A percentile compares a stretch with the other conserved stretches of the same genome.
Evolutionary conservation across 2,888 invertebrate species (phyloP).

Genomic region (Eugnorisma glareosa): DNA sequence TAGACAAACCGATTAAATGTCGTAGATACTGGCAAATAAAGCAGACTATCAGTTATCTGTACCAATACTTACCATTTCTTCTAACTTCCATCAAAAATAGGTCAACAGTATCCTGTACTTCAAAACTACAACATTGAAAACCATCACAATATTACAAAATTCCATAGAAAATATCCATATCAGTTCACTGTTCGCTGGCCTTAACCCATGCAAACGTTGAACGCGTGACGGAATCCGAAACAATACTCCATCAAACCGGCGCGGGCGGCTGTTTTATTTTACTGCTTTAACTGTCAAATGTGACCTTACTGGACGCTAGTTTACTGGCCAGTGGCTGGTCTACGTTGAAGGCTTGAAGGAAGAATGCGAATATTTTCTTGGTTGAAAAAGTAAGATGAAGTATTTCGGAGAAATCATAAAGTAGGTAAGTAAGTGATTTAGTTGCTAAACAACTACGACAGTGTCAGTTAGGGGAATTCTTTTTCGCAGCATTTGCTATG

Average conservation of each 20-base stretch:
- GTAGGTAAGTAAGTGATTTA: not conserved
- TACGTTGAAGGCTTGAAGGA: conserved; percentile 44
- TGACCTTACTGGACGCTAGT: conserved; percentile 65
- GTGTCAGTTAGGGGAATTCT: not conserved
- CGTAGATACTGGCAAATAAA: not conserved
- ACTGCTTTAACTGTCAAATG: conserved; percentile 75
- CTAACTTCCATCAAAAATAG: conserved; percentile 9
- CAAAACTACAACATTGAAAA: conserved; percentile 11
- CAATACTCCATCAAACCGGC: conserved; percentile 84
- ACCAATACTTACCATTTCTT: not conserved
- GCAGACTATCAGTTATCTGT: too few relatives aligned
- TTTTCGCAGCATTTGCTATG: not conserved
- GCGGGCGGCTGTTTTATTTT: conserved; percentile 77
- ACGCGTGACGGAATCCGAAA: conserved; percentile 86
- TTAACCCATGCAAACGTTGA: conserved; percentile 76
- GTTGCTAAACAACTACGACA: not conserved
- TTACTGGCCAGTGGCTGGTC: conserved; percentile 55
- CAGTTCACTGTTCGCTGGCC: conserved; percentile 73
- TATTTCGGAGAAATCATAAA: not conserved
- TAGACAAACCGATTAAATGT: not conserved
- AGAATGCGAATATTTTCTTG: conserved; percentile 49
- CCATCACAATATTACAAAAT: conserved; percentile 55
- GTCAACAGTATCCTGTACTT: not conserved
- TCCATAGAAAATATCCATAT: conserved; percentile 60
- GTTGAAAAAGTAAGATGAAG: conserved; percentile 29